Percentiles rank a stretch among this genome's conserved stretches.
Conservation (phyloP, 1,140 invertebrate species). For the Micrasema minimum region DNA sequence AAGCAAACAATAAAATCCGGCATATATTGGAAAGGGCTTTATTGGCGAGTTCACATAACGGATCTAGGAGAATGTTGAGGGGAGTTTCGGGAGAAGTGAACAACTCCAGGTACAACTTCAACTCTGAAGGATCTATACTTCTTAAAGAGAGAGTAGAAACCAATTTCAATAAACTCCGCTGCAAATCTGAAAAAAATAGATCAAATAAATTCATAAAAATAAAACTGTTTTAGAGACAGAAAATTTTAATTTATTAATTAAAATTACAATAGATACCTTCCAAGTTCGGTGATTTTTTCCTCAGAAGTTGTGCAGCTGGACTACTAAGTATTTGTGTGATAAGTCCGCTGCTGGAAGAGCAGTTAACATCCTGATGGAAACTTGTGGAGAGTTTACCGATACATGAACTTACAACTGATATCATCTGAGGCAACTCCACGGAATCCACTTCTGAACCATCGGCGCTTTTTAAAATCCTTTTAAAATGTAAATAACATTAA, state of each 20-base stretch:
- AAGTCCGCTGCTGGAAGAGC: slow-evolving; percentile 39
- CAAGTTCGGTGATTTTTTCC: slow-evolving; percentile 30
- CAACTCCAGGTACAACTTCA: slow-evolving; percentile 68
- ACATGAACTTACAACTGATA: slow-evolving; percentile 37
- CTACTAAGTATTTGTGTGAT: slow-evolving; percentile 40
- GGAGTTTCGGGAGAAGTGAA: slow-evolving; percentile 68
- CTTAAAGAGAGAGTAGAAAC: slow-evolving; percentile 68
- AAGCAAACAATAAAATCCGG: slow-evolving; percentile 72
- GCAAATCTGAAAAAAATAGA: slow-evolving; percentile 65
- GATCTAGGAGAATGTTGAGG: slow-evolving; percentile 64
- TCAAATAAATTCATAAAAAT: too few relatives aligned
- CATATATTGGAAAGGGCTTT: slow-evolving; percentile 61
- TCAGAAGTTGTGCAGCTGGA: slow-evolving; percentile 38
- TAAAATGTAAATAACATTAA: too few relatives aligned
- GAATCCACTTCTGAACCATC: slow-evolving; percentile 18
- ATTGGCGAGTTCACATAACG: slow-evolving; percentile 66
- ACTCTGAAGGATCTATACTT: slow-evolving; percentile 67
- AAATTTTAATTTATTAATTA: neutral
- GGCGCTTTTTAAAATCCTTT: slow-evolving; percentile 32
- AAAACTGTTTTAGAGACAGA: too few relatives aligned
- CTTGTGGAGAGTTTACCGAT: slow-evolving; percentile 32
- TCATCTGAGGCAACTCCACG: slow-evolving; percentile 15
- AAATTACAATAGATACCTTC: too few relatives aligned
- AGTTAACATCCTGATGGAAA: slow-evolving; percentile 36
- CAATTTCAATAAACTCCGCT: slow-evolving; percentile 70